Percentiles rank a stretch among this genome's conserved stretches.
Evolutionary conservation across 2,113 vertebrate species (phyloP).

Genomic region (Cyanocitta stelleri): DNA sequence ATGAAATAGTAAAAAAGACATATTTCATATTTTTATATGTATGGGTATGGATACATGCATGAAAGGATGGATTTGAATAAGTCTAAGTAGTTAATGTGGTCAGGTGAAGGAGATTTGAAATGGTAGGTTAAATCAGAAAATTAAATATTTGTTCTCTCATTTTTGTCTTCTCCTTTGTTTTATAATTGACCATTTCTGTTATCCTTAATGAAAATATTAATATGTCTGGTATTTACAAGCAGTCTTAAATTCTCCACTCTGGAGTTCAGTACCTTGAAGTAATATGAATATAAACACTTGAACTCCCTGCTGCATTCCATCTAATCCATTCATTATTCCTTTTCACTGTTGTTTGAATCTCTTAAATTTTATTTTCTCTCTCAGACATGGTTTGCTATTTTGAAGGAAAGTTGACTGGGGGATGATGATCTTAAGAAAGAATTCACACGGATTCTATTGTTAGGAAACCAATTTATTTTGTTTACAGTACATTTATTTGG

Average conservation of each 20-base stretch:
- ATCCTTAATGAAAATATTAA: not conserved
- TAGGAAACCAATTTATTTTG: not conserved
- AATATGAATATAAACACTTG: not conserved
- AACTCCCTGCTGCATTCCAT: not conserved
- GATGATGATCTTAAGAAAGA: not conserved
- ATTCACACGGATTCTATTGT: not conserved
- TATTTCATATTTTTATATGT: not conserved
- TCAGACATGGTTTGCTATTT: not conserved
- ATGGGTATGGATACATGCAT: not conserved
- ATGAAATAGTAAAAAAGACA: not conserved
- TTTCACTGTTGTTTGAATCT: not conserved
- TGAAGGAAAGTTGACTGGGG: not conserved
- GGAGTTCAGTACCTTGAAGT: not conserved
- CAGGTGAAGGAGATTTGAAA: not conserved
- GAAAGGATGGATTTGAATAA: not conserved
- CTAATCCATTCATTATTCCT: not conserved
- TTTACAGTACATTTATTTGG: not conserved
- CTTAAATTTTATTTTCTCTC: not conserved
- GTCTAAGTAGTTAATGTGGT: not conserved
- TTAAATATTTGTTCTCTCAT: not conserved
- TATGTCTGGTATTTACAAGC: not conserved
- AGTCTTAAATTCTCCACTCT: not conserved
- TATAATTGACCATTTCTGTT: not conserved
- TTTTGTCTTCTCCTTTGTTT: not conserved
- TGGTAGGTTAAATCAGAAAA: not conserved